Conservation (phyloP, 2,113 vertebrate genomes). For the Aspidoscelis tigris region DNA sequence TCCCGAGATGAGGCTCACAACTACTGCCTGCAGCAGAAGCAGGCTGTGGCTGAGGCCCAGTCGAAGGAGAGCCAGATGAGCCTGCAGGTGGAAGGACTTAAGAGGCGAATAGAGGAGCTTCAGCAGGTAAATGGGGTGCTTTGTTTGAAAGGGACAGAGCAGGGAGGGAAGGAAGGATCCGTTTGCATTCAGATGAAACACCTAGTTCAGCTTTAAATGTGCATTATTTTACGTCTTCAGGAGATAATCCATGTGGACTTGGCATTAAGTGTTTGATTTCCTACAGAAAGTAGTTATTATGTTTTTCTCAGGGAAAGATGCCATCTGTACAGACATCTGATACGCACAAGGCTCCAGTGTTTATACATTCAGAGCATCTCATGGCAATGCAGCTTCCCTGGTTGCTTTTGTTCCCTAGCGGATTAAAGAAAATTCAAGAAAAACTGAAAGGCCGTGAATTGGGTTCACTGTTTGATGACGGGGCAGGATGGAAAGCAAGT, state of each 20-base stretch:
- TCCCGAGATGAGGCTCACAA: conserved; percentile 86
- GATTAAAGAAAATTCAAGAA: background rate
- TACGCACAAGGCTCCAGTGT: background rate
- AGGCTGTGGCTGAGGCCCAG: conserved; percentile 82
- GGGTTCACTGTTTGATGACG: background rate
- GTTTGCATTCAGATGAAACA: background rate
- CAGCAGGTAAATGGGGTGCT: conserved; percentile 81
- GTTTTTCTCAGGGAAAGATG: background rate
- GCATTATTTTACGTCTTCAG: background rate
- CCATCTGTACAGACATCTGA: background rate
- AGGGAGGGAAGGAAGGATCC: background rate
- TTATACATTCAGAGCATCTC: too few species aligned
- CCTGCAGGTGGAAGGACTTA: conserved; percentile 80
- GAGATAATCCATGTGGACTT: background rate
- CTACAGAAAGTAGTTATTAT: background rate
- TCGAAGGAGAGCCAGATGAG: conserved; percentile 79
- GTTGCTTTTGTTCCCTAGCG: background rate
- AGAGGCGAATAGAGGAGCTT: conserved; percentile 83
- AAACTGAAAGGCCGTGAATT: background rate
- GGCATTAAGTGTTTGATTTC: background rate
- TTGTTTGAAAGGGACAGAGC: background rate
- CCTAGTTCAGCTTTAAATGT: background rate
- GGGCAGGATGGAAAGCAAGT: too few species aligned
- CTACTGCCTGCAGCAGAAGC: conserved; percentile 87
- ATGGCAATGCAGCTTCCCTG: background rate